A percentile compares a stretch with the other conserved stretches of the same genome.
Conservation (phyloP, 2,888 invertebrate genomes). For the Portevinia maculata region DNA sequence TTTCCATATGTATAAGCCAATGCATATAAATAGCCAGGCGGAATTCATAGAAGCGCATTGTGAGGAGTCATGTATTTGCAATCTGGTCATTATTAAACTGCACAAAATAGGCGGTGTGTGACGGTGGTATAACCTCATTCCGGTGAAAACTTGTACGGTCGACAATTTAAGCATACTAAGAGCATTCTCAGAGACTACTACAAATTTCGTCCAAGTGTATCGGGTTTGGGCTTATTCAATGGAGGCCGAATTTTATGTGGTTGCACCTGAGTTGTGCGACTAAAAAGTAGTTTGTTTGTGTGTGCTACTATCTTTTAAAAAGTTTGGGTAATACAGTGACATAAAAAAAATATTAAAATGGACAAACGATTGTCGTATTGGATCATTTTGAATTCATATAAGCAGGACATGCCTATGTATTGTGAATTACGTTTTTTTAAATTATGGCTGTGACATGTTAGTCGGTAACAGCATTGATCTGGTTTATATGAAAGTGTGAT, state of each 20-base stretch:
- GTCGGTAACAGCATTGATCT: background rate
- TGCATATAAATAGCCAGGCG: conserved; percentile 1
- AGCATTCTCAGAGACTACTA: background rate
- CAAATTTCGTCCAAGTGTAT: conserved; percentile 16
- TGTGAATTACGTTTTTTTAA: background rate
- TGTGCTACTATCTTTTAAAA: background rate
- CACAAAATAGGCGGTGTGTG: conserved; percentile 16
- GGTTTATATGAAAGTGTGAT: background rate
- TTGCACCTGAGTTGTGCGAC: conserved; percentile 29
- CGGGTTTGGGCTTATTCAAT: conserved; percentile 13
- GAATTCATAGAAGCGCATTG: conserved; percentile 33
- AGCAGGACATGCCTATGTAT: background rate
- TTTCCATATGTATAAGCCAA: conserved; percentile 26
- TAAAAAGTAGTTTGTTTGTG: background rate
- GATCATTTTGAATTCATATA: conserved; percentile 15
- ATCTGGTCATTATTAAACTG: conserved; percentile 60
- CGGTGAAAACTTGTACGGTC: conserved; percentile 18
- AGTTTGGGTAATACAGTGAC: conserved; percentile 12
- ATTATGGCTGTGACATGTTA: conserved; percentile 27
- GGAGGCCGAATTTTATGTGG: conserved; percentile 6
- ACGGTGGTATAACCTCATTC: conserved; percentile 34
- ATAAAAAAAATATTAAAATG: conserved; percentile 33
- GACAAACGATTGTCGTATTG: conserved; percentile 24
- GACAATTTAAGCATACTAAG: conserved; percentile 14
- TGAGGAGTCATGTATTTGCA: conserved; percentile 49